Base-by-base conservation (phyloP, 2,888 invertebrate genomes). In the Arrhopalites spinosus region DNA sequence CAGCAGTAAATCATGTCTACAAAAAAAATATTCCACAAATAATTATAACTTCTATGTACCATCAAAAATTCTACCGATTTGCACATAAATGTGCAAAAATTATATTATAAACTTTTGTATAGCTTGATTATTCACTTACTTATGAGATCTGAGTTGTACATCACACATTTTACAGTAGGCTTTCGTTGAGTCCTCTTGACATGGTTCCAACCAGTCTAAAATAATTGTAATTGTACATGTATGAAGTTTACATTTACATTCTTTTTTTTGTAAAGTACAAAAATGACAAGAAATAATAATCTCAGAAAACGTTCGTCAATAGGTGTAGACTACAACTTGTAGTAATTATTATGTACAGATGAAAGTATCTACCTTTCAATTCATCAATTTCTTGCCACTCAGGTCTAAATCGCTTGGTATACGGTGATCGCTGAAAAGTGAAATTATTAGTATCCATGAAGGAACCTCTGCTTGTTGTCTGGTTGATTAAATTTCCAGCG, bases 301-400 rank as follows among this genome's bases (percentile, higher is more conserved):
- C n/a, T n/a, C n/a, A n/a, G n/a, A n/a, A n/a, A n/a, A n/a, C n/a
- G n/a, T n/a, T n/a, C n/a, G n/a, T n/a, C n/a, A n/a, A n/a, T n/a
- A n/a, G n/a, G n/a, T n/a, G n/a, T n/a, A n/a, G n/a, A n/a, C n/a
- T n/a, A n/a, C n/a, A n/a, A n/a, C n/a, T n/a, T n/a, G n/a, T n/a
- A n/a, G n/a, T n/a, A n/a, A n/a, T n/a, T n/a, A n/a, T n/a, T n/a
- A n/a, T n/a, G n/a, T n/a, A n/a, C n/a, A n/a, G n/a, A n/a, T n/a
- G n/a, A n/a, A 11, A 45, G 8, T 45, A 15, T 45, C 8, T 45
- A 81, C 81, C 74, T 79, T 78, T 78, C 36, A 81, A 56, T 66
- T 80, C 80, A 43, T 78, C 78, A 1, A 79, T 72, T 36, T 77
- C 73, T 64, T 80, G 80, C 81, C 81, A 81, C 61, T 80, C 81